phyloP scores from a whole-genome alignment of 2,113 vertebrate genomes.

The Cyphomyrus plagiostoma region DNA sequence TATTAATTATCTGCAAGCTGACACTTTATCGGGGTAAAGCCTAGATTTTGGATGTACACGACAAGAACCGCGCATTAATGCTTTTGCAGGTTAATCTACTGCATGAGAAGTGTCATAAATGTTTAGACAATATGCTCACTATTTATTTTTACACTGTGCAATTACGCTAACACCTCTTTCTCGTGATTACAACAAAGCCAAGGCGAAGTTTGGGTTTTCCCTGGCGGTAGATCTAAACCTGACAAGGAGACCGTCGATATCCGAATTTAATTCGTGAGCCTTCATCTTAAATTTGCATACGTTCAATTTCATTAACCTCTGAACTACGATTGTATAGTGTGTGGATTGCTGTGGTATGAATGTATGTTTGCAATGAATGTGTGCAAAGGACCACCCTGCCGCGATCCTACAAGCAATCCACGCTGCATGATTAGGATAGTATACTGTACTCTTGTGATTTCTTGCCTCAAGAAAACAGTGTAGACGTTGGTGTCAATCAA shows the following conservation, averaged over 20 bases:
- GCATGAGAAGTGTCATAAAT: background rate
- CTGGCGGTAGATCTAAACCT: constrained; percentile 20
- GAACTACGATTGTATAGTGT: constrained; percentile 30
- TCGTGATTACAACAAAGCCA: background rate
- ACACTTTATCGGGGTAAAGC: background rate
- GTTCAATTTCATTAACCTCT: constrained; percentile 41
- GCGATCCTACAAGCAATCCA: constrained; percentile 33
- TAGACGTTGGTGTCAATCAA: constrained; percentile 50
- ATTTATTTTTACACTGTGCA: background rate
- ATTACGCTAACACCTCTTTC: background rate
- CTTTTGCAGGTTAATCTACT: background rate
- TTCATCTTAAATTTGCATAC: constrained; percentile 25
- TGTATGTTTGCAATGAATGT: background rate
- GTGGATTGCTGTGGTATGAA: constrained; percentile 27
- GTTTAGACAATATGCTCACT: background rate
- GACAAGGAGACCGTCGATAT: constrained; percentile 34
- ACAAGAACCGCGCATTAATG: background rate
- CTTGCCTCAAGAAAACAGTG: constrained; percentile 47
- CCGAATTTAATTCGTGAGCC: constrained; percentile 34
- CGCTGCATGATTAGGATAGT: constrained; percentile 40
- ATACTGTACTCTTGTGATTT: constrained; percentile 41
- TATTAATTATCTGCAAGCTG: constrained; percentile 4
- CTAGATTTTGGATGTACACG: background rate
- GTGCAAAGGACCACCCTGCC: background rate
- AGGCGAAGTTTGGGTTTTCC: background rate